Percentiles rank a stretch among this genome's conserved stretches.
Evolutionary conservation across 1,140 invertebrate genomes (phyloP).

Genomic region (Zaprionus capensis): DNA sequence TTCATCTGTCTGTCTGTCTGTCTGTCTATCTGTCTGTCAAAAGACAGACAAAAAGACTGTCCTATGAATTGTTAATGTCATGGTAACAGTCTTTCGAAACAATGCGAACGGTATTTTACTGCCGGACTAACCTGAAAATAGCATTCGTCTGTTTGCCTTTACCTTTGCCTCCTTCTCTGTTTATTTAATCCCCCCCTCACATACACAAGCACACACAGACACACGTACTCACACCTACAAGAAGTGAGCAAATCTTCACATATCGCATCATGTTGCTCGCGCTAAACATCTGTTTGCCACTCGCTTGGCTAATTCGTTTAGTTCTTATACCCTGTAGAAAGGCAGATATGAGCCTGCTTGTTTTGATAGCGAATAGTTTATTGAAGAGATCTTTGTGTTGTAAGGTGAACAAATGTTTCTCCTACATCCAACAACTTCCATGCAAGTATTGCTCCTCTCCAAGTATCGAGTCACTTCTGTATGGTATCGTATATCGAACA

Average conservation of each 20-base stretch:
- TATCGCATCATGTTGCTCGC: not conserved
- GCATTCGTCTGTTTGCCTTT: not conserved
- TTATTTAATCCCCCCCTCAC: not conserved
- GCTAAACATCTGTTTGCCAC: constrained; percentile 12
- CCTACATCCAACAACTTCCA: too few relatives aligned
- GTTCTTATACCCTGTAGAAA: not conserved
- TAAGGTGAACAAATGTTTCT: not conserved
- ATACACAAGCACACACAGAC: not conserved
- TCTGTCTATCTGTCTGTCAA: too few relatives aligned
- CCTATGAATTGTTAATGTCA: too few relatives aligned
- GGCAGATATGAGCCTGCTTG: not conserved
- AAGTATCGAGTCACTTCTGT: too few relatives aligned
- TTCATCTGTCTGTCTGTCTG: too few relatives aligned
- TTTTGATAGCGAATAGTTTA: not conserved
- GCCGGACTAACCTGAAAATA: too few relatives aligned
- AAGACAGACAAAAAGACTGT: too few relatives aligned
- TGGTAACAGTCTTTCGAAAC: too few relatives aligned
- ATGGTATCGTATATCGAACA: too few relatives aligned
- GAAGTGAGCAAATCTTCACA: not conserved
- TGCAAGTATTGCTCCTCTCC: too few relatives aligned
- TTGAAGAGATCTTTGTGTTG: not conserved
- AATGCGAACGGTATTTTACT: too few relatives aligned
- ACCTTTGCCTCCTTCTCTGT: not conserved
- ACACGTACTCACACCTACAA: not conserved
- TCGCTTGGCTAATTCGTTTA: not conserved